Evolutionary conservation across 1,140 invertebrate species (phyloP), one percentile per base, ranked within the genome.

Genomic region (Lanistes nyassanus): DNA sequence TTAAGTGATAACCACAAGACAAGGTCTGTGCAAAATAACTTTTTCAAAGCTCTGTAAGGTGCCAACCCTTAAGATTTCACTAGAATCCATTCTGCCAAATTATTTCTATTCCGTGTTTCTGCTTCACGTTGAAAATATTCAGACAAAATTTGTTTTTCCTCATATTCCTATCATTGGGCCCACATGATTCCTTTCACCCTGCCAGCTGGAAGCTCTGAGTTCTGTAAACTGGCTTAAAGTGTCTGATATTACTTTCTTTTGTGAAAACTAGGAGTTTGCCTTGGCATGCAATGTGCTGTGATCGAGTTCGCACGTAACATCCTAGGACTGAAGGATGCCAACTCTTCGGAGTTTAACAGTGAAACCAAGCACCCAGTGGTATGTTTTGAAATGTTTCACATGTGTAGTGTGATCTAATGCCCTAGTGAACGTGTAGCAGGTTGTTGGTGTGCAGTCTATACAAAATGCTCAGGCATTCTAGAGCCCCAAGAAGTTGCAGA

Each of bases 221-320:
- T n/a, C 23, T 47, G 34, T 47, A 23, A 66, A 36, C 6, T 29
- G 26, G 37, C 2, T 37, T 13, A 36, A 31, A 66, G 29, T 66
- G 16, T 0, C 1, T 67, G 42, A 42, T 64, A 21, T 66, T 16
- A 13, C n/a, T 42, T 68, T 69, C 23, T 78, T 36, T 42, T 64
- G 31, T 69, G 9, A 26, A 42, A 60, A 9, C 21, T 72, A 91
- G 90, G 97, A 21, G 96, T 99, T 80, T 99, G 98, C 88, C 90
- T 99, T 16, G 98, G 98, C 0, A 91, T 99, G 53, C 98, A 99
- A 92, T 96, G 95, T 64, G 96, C 97, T 66, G 97, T 98, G 1
- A 96, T 99, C 81, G 98, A 99, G 91, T 99, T 95, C 88, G 93
- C 96, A n/a, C 90, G 93, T 71, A 98, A 98, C 90, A 94, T 95